phyloP scores from a whole-genome alignment of 30 jellyfish, hydroid and myxozoan genomes.

The Aurelia sp. region DNA sequence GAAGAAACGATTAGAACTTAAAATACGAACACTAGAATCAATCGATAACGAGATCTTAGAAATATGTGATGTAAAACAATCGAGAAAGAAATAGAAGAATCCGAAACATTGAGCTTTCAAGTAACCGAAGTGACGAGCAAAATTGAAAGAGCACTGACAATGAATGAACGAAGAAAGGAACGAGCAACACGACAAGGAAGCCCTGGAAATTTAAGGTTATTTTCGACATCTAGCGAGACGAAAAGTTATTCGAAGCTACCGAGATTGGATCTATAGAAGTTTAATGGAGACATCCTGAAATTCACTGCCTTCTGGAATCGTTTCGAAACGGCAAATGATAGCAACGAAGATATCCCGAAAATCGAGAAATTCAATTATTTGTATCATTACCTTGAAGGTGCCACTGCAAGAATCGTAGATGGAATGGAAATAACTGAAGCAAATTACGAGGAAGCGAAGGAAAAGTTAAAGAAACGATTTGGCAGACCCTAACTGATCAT shows the following conservation, averaged over 20 bases:
- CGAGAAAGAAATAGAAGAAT: conserved; percentile 19
- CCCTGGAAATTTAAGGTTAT: not conserved
- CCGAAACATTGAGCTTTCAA: conserved; percentile 1
- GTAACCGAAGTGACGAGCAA: conserved; percentile 9
- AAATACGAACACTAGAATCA: conserved; percentile 9
- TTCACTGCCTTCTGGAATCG: too few relatives aligned
- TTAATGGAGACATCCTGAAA: not conserved
- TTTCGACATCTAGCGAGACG: not conserved
- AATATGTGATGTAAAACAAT: not conserved
- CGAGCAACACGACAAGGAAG: not conserved
- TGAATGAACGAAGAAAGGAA: not conserved
- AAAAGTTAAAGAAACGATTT: too few relatives aligned
- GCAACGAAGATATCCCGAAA: too few relatives aligned
- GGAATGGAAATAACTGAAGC: too few relatives aligned
- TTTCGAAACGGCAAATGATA: too few relatives aligned
- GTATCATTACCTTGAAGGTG: too few relatives aligned
- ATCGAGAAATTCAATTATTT: too few relatives aligned
- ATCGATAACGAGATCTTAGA: not conserved
- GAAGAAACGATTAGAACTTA: conserved; percentile 12
- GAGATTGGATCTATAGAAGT: not conserved
- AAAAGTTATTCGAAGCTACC: not conserved
- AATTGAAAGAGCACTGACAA: not conserved
- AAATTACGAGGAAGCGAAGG: too few relatives aligned
- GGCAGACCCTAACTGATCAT: too few relatives aligned
- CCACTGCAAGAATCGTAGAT: too few relatives aligned